Percentiles rank a stretch among this genome's conserved stretches.
Conservation (phyloP, 1,140 invertebrate species). For the Diuraphis noxia region DNA sequence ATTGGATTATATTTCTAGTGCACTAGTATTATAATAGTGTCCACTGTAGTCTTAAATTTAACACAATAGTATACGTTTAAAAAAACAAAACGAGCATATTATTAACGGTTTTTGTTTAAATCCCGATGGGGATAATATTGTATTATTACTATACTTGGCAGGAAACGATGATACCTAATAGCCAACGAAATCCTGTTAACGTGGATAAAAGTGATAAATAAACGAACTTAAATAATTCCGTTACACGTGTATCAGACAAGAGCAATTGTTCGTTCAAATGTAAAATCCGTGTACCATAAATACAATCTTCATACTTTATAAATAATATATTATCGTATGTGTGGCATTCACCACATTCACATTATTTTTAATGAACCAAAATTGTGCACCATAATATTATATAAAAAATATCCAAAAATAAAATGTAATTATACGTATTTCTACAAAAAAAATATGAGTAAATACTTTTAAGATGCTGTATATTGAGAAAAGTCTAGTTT, state of each 20-base stretch:
- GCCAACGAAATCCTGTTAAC: neutral
- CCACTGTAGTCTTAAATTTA: slow-evolving; percentile 7
- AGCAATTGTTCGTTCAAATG: neutral
- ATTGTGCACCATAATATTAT: neutral
- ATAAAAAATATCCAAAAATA: neutral
- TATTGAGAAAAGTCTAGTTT: neutral
- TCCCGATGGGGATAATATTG: neutral
- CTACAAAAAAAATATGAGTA: neutral
- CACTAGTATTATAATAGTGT: neutral
- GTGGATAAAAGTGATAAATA: neutral
- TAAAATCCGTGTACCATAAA: neutral
- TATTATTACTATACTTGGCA: neutral
- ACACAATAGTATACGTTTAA: neutral
- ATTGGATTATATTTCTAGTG: neutral
- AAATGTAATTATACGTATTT: neutral
- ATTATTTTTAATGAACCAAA: neutral
- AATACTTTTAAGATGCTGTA: neutral
- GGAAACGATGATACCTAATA: neutral
- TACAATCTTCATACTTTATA: neutral
- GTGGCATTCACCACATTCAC: neutral
- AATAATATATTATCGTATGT: neutral
- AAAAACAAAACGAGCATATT: neutral
- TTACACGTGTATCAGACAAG: neutral
- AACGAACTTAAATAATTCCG: neutral
- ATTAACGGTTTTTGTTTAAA: neutral